Evolutionary conservation across 1,140 invertebrate genomes (phyloP).

Genomic region (Dendroctonus ponderosae): DNA sequence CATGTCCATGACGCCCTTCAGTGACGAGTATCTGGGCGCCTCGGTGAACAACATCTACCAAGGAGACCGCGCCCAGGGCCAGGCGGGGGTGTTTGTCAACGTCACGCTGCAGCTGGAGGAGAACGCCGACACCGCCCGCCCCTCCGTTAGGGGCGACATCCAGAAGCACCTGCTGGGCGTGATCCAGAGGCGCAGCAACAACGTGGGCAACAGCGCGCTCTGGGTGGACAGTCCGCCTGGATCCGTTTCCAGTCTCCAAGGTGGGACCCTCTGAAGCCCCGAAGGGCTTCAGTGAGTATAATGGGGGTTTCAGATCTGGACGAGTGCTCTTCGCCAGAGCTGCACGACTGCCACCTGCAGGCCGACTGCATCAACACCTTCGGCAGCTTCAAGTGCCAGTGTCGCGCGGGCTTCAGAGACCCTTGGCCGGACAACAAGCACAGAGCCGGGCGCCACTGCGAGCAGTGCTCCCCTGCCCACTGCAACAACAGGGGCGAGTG

Average conservation of each 20-base stretch:
- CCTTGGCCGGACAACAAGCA: constrained; percentile 63
- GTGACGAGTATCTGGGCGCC: constrained; percentile 78
- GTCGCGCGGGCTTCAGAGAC: constrained; percentile 76
- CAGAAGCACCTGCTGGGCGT: constrained; percentile 82
- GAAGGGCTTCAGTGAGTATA: neutral
- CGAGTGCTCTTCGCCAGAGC: constrained; percentile 78
- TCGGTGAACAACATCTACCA: constrained; percentile 80
- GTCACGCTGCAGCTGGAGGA: constrained; percentile 75
- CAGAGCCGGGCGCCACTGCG: constrained; percentile 70
- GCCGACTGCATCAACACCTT: constrained; percentile 86
- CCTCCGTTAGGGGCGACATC: constrained; percentile 69
- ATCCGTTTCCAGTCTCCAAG: constrained; percentile 48
- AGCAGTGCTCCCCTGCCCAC: constrained; percentile 71
- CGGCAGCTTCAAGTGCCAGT: constrained; percentile 86
- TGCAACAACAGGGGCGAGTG: constrained; percentile 84
- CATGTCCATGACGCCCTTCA: constrained; percentile 86
- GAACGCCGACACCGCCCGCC: constrained; percentile 65
- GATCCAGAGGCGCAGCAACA: constrained; percentile 77
- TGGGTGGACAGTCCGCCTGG: constrained; percentile 78
- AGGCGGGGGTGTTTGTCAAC: constrained; percentile 77
- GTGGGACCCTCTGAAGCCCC: constrained; percentile 18
- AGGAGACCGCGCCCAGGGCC: constrained; percentile 63
- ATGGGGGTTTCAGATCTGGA: constrained; percentile 69
- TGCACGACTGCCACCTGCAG: constrained; percentile 88
- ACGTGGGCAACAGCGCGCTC: constrained; percentile 80